Conservation (phyloP, 2,888 invertebrate species). For the Iselma pallidipennis region DNA sequence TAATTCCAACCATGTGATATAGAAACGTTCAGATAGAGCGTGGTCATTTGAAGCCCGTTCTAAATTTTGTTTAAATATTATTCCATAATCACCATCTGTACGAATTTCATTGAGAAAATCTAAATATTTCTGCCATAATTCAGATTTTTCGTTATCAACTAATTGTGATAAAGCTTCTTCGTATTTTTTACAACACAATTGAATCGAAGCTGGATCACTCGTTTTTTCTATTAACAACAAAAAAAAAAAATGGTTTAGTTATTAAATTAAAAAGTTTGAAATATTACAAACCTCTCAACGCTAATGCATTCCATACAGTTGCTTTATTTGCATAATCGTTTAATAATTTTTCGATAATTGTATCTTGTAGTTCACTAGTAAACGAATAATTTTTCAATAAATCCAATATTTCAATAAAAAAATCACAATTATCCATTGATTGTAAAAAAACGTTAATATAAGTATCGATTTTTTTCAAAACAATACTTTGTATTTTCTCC, state of each 20-base stretch:
- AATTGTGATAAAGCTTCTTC: background rate
- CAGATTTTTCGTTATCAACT: background rate
- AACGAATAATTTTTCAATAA: background rate
- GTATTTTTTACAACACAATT: background rate
- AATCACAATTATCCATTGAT: background rate
- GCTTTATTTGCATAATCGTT: background rate
- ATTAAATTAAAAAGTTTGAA: background rate
- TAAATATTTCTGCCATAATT: background rate
- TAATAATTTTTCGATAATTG: background rate
- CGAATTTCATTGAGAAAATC: background rate
- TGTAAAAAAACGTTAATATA: background rate
- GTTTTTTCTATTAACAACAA: background rate
- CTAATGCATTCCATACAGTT: background rate
- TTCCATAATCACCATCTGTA: background rate
- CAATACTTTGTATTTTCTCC: background rate
- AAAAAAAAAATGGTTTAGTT: background rate
- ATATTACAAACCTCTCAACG: background rate
- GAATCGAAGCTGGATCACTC: background rate
- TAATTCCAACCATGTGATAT: background rate
- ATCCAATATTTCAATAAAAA: background rate
- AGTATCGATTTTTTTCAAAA: background rate
- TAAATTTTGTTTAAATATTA: background rate
- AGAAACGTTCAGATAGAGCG: background rate
- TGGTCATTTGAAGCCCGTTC: background rate
- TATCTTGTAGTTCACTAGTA: background rate